phyloP scores from a whole-genome alignment of 2,797 vertebrate genomes.

The Anniella stebbinsi region DNA sequence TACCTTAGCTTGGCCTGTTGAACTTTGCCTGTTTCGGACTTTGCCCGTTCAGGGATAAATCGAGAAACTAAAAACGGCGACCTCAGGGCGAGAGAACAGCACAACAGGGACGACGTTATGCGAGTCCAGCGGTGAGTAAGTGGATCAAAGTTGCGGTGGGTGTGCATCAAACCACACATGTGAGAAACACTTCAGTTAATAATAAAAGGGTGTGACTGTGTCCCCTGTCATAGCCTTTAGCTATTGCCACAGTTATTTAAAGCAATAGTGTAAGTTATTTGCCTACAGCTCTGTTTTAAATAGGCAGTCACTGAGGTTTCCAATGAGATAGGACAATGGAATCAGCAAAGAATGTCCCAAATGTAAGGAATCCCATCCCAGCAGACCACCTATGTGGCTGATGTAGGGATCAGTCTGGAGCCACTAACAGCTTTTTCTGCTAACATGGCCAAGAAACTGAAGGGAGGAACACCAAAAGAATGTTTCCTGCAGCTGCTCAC shows the following conservation, averaged over 20 bases:
- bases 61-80: no score
- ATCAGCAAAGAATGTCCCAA: constrained; percentile 64
- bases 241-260: constrained; percentile 28
- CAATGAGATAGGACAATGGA: neutral
- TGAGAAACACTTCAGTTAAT: no score
- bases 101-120: no score
- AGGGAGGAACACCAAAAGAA: constrained; percentile 51
- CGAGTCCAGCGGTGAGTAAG: no score
- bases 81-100: no score
- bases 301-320: constrained; percentile 57
- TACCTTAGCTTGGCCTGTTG: no score
- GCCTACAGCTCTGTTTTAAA: constrained; percentile 62
- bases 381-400: constrained; percentile 69
- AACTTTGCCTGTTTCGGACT: no score
- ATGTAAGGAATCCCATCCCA: constrained; percentile 62
- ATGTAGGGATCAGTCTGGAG: constrained; percentile 50
- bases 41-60: no score
- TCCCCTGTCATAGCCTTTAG: neutral
- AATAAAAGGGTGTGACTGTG: neutral
- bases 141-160: no score
- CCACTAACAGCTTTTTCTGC: constrained; percentile 54
- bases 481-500: constrained; percentile 45
- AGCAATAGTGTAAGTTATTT: neutral
- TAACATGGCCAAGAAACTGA: constrained; percentile 37
- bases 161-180: no score